These are phyloP conservation scores for Leptinotarsa tumamoca DNA, from an alignment of 2,888 invertebrate genomes.

Conservation along the genomic window DNA sequence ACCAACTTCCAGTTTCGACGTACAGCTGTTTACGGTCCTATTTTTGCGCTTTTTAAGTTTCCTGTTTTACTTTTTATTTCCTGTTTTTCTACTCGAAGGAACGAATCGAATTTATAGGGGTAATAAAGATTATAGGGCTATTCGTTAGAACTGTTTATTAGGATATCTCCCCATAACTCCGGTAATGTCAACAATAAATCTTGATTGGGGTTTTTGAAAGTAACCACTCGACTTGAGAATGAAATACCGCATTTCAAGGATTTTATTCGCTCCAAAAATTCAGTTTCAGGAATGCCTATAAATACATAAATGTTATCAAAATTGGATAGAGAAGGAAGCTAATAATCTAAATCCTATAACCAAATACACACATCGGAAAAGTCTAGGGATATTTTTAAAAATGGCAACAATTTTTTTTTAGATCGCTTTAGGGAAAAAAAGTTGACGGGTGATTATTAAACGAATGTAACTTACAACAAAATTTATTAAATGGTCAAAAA, in stretches of 20 bases:
- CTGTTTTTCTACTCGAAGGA: constrained; percentile 41
- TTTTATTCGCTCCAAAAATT: too few relatives aligned
- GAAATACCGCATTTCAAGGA: not conserved
- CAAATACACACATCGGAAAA: too few relatives aligned
- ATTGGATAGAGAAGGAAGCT: too few relatives aligned
- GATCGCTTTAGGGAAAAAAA: too few relatives aligned
- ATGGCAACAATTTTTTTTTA: too few relatives aligned
- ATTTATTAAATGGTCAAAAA: too few relatives aligned
- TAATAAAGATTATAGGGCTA: constrained; percentile 37
- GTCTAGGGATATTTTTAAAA: too few relatives aligned
- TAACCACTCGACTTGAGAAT: not conserved
- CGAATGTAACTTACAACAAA: too few relatives aligned
- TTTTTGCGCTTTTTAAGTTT: constrained; percentile 40
- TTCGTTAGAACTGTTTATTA: constrained; percentile 15
- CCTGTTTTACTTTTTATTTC: constrained; percentile 43
- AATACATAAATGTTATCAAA: too few relatives aligned
- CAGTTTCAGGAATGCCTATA: too few relatives aligned
- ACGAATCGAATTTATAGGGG: constrained; percentile 41
- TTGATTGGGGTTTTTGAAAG: constrained; percentile 1
- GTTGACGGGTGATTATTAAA: too few relatives aligned
- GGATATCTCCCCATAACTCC: constrained; percentile 1
- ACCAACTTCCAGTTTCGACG: constrained; percentile 26
- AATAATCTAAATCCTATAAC: too few relatives aligned
- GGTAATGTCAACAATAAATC: constrained; percentile 7
- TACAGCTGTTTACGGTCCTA: constrained; percentile 26